Percentiles rank a stretch among this genome's conserved stretches.
phyloP scores from a whole-genome alignment of 2,888 invertebrate species.

The Phytoseiulus persimilis region DNA sequence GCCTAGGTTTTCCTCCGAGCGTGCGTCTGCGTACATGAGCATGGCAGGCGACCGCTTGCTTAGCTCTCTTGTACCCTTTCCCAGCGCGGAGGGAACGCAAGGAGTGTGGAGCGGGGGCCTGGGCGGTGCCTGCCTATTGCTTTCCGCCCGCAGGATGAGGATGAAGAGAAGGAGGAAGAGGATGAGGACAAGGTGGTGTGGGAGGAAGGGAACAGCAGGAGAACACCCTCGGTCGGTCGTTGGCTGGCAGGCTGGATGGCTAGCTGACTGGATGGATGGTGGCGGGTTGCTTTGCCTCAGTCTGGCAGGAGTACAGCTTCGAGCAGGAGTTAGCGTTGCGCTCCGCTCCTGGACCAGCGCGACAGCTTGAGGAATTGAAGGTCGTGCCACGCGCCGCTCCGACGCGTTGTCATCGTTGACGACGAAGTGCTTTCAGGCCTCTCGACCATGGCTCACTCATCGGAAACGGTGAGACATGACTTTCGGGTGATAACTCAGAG shows the following conservation, averaged over 20 bases:
- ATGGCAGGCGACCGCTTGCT: not conserved
- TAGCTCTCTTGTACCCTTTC: not conserved
- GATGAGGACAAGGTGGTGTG: not conserved
- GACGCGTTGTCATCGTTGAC: not conserved
- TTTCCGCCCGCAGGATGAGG: not conserved
- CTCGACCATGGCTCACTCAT: not conserved
- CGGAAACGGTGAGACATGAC: not conserved
- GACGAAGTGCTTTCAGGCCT: not conserved
- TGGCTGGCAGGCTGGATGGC: not conserved
- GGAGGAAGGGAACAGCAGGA: not conserved
- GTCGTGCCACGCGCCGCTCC: not conserved
- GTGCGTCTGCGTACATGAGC: not conserved
- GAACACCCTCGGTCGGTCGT: not conserved
- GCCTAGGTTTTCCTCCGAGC: not conserved
- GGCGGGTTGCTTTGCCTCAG: not conserved
- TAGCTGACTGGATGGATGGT: not conserved
- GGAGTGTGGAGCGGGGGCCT: not conserved
- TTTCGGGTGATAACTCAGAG: not conserved
- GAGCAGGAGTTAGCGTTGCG: not conserved
- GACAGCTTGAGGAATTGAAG: constrained; percentile 5
- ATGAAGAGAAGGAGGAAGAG: not conserved
- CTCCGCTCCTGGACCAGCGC: not conserved
- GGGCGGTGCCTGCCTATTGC: not conserved
- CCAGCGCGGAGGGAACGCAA: not conserved
- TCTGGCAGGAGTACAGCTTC: not conserved